phyloP scores from a whole-genome alignment of 2,888 invertebrate genomes.

The Criorhina ranunculi region DNA sequence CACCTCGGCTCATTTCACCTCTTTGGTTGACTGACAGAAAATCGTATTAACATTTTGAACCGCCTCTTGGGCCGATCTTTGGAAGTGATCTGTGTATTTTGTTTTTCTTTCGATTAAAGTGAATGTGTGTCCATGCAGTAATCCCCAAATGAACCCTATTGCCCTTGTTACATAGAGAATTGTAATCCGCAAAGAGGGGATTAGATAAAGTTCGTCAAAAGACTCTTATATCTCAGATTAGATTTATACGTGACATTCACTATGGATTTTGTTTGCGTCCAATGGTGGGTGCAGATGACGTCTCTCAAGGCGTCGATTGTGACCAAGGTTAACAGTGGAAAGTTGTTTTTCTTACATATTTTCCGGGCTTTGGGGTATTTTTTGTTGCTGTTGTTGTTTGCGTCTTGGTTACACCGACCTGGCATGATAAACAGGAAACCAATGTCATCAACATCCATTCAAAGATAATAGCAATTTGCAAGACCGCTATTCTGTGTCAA shows the following conservation, averaged over 20 bases:
- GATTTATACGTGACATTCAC: constrained; percentile 29
- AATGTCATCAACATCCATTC: constrained; percentile 57
- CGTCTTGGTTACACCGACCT: constrained; percentile 11
- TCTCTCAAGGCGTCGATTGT: constrained; percentile 11
- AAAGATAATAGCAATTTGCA: constrained; percentile 62
- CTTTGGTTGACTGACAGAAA: constrained; percentile 45
- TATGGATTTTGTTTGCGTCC: constrained; percentile 5
- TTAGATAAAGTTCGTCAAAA: constrained; percentile 42
- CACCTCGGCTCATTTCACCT: constrained; percentile 23
- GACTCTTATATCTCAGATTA: constrained; percentile 2
- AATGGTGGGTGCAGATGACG: constrained; percentile 33
- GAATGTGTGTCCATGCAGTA: constrained; percentile 29
- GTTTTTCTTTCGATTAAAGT: constrained; percentile 47
- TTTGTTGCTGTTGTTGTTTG: constrained; percentile 33
- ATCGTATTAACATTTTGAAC: constrained; percentile 57
- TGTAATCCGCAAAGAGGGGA: constrained; percentile 28
- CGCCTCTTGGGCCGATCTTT: constrained; percentile 36
- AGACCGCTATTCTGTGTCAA: constrained; percentile 43
- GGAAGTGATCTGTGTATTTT: constrained; percentile 42
- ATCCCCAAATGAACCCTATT: constrained; percentile 33
- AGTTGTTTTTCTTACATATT: constrained; percentile 41
- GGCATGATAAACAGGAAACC: constrained; percentile 53
- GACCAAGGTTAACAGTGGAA: constrained; percentile 53
- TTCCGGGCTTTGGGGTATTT: constrained; percentile 7
- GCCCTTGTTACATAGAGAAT: constrained; percentile 31